Conservation (phyloP, 2,888 invertebrate species). For the Dryobotodes eremita region DNA sequence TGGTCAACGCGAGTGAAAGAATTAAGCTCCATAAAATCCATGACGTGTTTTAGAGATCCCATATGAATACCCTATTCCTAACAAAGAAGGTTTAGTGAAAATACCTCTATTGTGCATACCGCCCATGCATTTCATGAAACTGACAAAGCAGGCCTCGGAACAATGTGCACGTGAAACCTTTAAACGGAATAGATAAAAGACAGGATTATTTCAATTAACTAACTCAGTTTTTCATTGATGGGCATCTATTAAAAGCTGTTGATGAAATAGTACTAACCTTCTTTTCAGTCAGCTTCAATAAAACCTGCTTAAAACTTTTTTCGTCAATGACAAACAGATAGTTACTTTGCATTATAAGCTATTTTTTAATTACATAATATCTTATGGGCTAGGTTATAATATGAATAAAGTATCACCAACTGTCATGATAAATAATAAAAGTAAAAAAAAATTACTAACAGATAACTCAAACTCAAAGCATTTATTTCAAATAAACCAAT, state of each 20-base stretch:
- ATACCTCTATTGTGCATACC: slow-evolving; percentile 20
- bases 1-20: background rate
- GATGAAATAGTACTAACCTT: no score
- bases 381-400: no score
- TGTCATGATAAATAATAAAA: no score
- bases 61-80: background rate
- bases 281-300: background rate
- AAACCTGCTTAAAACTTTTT: background rate
- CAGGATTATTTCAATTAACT: background rate
- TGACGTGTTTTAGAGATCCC: background rate
- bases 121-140: slow-evolving; percentile 18
- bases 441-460: no score
- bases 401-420: no score
- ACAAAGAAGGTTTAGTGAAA: slow-evolving; percentile 28
- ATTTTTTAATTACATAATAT: no score
- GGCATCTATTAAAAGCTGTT: background rate
- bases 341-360: no score
- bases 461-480: no score
- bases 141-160: slow-evolving; percentile 9
- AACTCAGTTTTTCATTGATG: background rate
- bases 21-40: background rate
- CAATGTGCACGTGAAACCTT: slow-evolving; percentile 27
- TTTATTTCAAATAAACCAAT: no score
- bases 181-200: background rate
- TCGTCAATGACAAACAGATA: no score